Conservation (phyloP, 2,113 vertebrate species). For the Xenopus tropicalis region DNA sequence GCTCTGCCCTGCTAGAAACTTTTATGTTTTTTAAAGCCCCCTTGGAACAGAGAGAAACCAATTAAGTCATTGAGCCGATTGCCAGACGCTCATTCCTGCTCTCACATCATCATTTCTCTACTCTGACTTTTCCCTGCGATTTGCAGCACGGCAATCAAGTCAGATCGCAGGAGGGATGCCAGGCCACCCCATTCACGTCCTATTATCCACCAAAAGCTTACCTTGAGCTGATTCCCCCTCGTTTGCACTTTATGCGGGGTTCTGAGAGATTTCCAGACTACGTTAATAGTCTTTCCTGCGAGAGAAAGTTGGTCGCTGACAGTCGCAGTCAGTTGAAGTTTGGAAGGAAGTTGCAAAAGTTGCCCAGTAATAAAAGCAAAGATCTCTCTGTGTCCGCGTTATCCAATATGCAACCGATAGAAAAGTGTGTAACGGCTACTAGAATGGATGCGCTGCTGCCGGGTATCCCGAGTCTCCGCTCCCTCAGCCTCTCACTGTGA, state of each 20-base stretch:
- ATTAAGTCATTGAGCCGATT: slow-evolving; percentile 27
- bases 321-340: too few species aligned
- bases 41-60: slow-evolving; percentile 26
- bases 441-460: slow-evolving; percentile 3
- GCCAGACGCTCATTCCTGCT: slow-evolving; percentile 24
- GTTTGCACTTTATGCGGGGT: not conserved
- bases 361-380: not conserved
- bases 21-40: slow-evolving; percentile 18
- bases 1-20: slow-evolving; percentile 34
- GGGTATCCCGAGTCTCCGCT: slow-evolving; percentile 17
- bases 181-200: not conserved
- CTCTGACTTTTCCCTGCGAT: slow-evolving; percentile 3
- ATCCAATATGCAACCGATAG: not conserved
- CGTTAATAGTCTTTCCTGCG: too few species aligned
- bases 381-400: not conserved
- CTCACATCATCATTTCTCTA: slow-evolving; percentile 12
- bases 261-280: too few species aligned
- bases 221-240: not conserved
- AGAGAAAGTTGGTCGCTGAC: too few species aligned
- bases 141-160: too few species aligned
- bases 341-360: not conserved
- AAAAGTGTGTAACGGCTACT: not conserved
- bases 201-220: not conserved
- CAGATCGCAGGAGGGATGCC: too few species aligned
- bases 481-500: slow-evolving; percentile 26